Percentiles rank a stretch among this genome's conserved stretches.
phyloP scores from a whole-genome alignment of 2,797 vertebrate genomes.

The Vultur gryphus region DNA sequence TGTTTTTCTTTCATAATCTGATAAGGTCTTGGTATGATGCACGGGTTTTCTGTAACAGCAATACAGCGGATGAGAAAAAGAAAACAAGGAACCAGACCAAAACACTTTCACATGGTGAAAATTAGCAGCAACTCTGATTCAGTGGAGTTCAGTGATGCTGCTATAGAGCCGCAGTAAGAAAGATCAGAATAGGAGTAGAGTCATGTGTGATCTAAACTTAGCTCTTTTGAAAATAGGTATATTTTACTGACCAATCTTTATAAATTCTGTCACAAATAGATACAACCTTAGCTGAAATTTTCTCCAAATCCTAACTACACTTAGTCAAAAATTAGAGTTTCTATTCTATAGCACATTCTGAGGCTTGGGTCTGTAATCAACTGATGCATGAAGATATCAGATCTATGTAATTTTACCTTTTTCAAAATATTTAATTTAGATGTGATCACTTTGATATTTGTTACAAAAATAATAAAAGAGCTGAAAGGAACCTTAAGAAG shows the following conservation, averaged over 20 bases:
- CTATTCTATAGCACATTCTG: neutral
- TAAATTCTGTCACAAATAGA: neutral
- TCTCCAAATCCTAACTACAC: neutral
- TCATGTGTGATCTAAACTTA: too few relatives aligned
- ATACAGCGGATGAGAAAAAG: neutral
- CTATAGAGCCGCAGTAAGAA: neutral
- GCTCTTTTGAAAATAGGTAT: neutral
- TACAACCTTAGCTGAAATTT: neutral
- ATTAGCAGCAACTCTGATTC: neutral
- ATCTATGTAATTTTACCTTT: neutral
- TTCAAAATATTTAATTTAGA: neutral
- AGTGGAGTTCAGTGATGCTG: neutral
- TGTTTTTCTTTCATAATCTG: neutral
- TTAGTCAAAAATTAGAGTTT: neutral
- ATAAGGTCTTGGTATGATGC: neutral
- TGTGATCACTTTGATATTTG: neutral
- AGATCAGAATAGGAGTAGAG: neutral
- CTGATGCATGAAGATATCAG: neutral
- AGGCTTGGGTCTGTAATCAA: neutral
- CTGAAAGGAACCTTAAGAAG: neutral
- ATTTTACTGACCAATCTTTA: neutral
- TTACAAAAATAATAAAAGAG: neutral
- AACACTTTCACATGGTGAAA: neutral
- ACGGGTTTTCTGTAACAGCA: neutral
- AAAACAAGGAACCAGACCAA: neutral